Evolutionary conservation across 2,888 invertebrate species (phyloP).

Genomic region (Leptura quadrifasciata): DNA sequence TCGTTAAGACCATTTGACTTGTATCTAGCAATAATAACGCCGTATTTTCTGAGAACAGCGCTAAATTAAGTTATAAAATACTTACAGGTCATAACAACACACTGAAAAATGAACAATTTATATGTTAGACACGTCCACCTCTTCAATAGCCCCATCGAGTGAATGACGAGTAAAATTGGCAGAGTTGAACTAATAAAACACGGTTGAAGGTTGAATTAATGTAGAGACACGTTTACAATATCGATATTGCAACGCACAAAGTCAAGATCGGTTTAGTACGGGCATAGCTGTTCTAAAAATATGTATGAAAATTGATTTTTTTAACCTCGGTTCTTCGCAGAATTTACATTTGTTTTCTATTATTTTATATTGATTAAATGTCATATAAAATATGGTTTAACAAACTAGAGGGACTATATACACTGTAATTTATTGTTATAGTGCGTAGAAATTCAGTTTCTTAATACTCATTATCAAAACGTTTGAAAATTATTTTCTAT

Average conservation of each 20-base stretch:
- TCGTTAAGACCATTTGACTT: neutral
- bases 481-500: too few relatives aligned
- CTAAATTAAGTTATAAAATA: conserved; percentile 9
- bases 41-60: conserved; percentile 19
- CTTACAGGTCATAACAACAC: conserved; percentile 1
- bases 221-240: conserved; percentile 43
- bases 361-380: neutral
- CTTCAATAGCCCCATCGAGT: conserved; percentile 34
- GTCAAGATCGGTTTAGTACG: conserved; percentile 36
- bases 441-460: too few relatives aligned
- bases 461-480: too few relatives aligned
- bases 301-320: neutral
- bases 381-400: too few relatives aligned
- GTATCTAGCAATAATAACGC: neutral
- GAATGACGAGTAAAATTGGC: conserved; percentile 39
- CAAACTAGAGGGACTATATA: too few relatives aligned
- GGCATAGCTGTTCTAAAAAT: neutral
- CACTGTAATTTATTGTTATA: too few relatives aligned
- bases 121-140: conserved; percentile 29
- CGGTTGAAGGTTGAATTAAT: conserved; percentile 65
- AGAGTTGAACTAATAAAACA: conserved; percentile 62
- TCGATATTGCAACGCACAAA: conserved; percentile 37
- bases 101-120: conserved; percentile 30
- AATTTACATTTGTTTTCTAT: neutral
- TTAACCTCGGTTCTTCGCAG: neutral